Conservation (phyloP, 2,113 vertebrate species). For the Spermophilus dauricus region DNA sequence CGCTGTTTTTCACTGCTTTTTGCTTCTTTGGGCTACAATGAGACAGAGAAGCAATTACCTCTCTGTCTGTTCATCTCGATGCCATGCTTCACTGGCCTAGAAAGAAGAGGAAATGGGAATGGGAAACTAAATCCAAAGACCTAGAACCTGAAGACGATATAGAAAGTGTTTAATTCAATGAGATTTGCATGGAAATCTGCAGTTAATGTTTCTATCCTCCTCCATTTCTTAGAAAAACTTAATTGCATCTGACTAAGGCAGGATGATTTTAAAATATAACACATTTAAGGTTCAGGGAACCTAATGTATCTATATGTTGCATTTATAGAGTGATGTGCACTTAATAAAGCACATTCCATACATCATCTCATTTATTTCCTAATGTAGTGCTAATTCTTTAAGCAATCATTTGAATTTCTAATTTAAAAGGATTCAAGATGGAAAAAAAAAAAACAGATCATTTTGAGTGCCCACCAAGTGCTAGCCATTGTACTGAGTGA, state of each 20-base stretch:
- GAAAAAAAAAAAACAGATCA: background rate
- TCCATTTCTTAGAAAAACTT: background rate
- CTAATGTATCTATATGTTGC: background rate
- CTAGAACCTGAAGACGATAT: background rate
- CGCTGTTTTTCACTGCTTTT: background rate
- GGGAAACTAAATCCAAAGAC: constrained; percentile 58
- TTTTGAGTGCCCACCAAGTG: background rate
- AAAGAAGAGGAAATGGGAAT: constrained; percentile 59
- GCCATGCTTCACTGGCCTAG: constrained; percentile 42
- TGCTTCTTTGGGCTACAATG: background rate
- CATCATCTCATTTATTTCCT: constrained; percentile 21
- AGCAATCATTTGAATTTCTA: constrained; percentile 5
- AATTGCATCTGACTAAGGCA: background rate
- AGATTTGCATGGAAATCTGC: constrained; percentile 18
- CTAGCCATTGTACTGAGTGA: background rate
- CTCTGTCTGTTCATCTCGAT: constrained; percentile 28
- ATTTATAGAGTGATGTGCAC: background rate
- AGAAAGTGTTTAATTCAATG: background rate
- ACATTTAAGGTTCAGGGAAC: background rate
- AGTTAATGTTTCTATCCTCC: background rate
- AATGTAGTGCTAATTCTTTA: constrained; percentile 42
- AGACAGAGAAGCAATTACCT: constrained; percentile 66
- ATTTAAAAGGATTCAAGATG: background rate
- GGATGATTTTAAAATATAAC: background rate
- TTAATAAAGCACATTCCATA: background rate